phyloP scores from a whole-genome alignment of 2,113 vertebrate species.

The Spea multiplicata region DNA sequence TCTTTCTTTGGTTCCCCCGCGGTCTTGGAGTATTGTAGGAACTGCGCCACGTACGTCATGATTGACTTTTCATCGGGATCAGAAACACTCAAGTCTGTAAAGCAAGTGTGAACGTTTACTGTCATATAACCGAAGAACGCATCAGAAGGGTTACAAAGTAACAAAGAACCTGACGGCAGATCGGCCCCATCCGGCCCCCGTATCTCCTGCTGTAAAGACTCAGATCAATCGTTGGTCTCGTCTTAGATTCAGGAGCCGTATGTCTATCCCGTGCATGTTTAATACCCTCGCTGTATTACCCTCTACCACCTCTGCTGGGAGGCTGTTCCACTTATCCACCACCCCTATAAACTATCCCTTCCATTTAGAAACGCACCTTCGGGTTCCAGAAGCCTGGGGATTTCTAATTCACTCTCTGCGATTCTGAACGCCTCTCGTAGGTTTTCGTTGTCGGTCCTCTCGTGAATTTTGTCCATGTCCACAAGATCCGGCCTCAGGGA shows the following conservation, averaged over 20 bases:
- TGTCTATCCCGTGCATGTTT: too few species aligned
- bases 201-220: too few species aligned
- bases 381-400: conserved; percentile 85
- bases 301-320: too few species aligned
- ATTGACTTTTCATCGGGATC: conserved; percentile 96
- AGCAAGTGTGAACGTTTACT: conserved; percentile 12
- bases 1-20: conserved; percentile 59
- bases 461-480: conserved; percentile 74
- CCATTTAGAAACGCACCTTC: conserved; percentile 67
- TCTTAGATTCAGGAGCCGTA: too few species aligned
- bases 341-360: too few species aligned
- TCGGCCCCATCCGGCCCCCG: too few species aligned
- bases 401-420: conserved; percentile 82
- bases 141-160: too few species aligned
- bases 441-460: conserved; percentile 84
- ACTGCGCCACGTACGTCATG: conserved; percentile 96
- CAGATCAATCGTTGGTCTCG: too few species aligned
- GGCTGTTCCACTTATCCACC: too few species aligned
- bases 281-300: too few species aligned
- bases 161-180: too few species aligned
- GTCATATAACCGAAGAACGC: neutral
- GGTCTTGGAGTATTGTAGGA: conserved; percentile 87
- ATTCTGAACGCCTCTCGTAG: conserved; percentile 84
- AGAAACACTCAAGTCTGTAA: conserved; percentile 83
- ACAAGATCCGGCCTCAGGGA: conserved; percentile 80